Conservation (phyloP, 1,140 invertebrate genomes). For the Gonatopus flavifemur region DNA sequence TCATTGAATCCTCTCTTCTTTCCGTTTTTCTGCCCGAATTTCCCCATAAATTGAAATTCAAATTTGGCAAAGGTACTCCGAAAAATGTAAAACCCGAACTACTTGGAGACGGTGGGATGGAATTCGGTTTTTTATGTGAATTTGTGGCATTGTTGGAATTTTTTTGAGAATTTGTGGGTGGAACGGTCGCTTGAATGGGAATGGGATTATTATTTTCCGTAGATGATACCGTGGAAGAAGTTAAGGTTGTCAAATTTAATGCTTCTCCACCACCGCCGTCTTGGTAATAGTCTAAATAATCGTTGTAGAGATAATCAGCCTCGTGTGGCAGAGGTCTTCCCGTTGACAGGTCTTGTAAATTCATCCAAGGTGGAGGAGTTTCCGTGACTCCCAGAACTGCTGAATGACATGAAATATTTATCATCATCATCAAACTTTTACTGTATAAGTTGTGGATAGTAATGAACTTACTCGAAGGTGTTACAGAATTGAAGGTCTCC, state of each 20-base stretch:
- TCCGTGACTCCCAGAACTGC: slow-evolving; percentile 22
- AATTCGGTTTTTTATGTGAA: slow-evolving; percentile 30
- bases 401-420: slow-evolving; percentile 17
- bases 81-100: slow-evolving; percentile 78
- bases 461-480: slow-evolving; percentile 19
- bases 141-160: slow-evolving; percentile 18
- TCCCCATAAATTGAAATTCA: slow-evolving; percentile 70
- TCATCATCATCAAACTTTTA: background rate
- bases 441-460: background rate
- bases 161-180: slow-evolving; percentile 10
- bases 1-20: slow-evolving; percentile 50
- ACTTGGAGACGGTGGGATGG: slow-evolving; percentile 44
- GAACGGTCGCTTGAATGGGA: too few species aligned
- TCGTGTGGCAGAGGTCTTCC: slow-evolving; percentile 62
- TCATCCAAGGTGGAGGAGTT: slow-evolving; percentile 36
- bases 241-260: slow-evolving; percentile 50
- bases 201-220: too few species aligned
- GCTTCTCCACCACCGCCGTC: slow-evolving; percentile 7
- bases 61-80: slow-evolving; percentile 74
- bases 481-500: slow-evolving; percentile 60
- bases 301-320: slow-evolving; percentile 79
- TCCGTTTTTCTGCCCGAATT: slow-evolving; percentile 57
- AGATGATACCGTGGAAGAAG: background rate
- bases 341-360: slow-evolving; percentile 45
- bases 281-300: slow-evolving; percentile 74